phyloP scores from a whole-genome alignment of 2,113 vertebrate genomes.

The Periophthalmus modestus region DNA sequence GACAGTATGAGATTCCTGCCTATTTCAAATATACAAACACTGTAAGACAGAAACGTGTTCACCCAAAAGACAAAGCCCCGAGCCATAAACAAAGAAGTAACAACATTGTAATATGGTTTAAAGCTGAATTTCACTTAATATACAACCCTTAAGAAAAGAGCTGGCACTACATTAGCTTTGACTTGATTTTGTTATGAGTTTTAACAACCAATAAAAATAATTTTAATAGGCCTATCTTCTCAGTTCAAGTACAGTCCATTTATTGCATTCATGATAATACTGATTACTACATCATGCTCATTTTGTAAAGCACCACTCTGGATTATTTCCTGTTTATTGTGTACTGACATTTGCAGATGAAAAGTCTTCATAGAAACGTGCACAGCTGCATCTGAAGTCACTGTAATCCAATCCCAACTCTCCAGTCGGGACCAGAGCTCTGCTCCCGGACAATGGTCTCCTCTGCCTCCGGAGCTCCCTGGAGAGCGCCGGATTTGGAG shows the following conservation, averaged over 20 bases:
- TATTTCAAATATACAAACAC: no score
- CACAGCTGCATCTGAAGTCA: background rate
- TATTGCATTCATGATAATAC: background rate
- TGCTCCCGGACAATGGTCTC: background rate
- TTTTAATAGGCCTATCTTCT: background rate
- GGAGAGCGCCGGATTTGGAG: background rate
- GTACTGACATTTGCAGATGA: conserved; percentile 4
- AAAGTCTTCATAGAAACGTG: background rate
- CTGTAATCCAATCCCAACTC: background rate
- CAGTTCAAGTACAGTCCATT: background rate
- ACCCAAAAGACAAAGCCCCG: no score
- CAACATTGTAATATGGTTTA: no score
- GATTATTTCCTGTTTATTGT: conserved; percentile 4
- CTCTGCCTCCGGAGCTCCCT: background rate
- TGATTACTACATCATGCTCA: background rate
- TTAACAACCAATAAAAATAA: no score
- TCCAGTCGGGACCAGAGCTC: background rate
- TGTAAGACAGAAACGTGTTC: no score
- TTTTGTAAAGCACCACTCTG: background rate
- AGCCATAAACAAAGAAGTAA: no score
- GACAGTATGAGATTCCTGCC: no score
- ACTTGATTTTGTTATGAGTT: no score
- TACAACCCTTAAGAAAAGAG: no score
- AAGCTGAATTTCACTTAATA: no score
- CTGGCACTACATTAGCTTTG: no score